These are phyloP conservation scores for Dione vanillae DNA, from an alignment of 2,888 invertebrate species.

Conservation along the genomic window DNA sequence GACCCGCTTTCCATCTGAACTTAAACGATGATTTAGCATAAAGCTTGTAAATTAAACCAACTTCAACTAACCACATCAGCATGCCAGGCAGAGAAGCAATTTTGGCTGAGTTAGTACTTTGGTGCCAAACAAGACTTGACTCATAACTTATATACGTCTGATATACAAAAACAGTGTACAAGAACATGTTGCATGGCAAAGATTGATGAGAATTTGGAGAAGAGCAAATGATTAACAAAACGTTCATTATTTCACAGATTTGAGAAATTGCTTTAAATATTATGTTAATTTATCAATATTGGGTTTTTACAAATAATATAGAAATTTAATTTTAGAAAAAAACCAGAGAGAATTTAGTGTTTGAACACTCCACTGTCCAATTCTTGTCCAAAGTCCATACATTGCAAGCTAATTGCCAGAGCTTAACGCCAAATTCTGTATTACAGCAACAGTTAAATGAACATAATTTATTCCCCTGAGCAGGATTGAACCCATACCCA, in stretches of 20 bases:
- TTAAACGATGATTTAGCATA: neutral
- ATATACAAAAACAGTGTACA: constrained; percentile 8
- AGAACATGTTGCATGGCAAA: neutral
- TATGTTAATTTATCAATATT: too few species aligned
- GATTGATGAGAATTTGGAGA: neutral
- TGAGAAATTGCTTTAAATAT: too few species aligned
- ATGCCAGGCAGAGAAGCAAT: constrained; percentile 49
- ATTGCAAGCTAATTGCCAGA: too few species aligned
- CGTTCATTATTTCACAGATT: neutral
- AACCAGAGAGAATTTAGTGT: neutral
- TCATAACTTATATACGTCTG: constrained; percentile 20
- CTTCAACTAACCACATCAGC: constrained; percentile 45
- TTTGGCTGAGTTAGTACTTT: constrained; percentile 48
- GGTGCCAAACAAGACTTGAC: constrained; percentile 30
- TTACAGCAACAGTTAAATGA: too few species aligned
- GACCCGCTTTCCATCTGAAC: neutral
- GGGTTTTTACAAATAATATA: too few species aligned
- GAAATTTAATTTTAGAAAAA: neutral
- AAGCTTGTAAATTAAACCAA: constrained; percentile 37
- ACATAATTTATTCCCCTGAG: neutral
- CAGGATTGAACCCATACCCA: neutral
- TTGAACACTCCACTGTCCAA: neutral
- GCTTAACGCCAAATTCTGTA: too few species aligned
- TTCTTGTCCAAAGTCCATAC: neutral
- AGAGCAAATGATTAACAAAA: neutral